phyloP scores from a whole-genome alignment of 2,888 invertebrate genomes.

The Yponomeuta evonymella region DNA sequence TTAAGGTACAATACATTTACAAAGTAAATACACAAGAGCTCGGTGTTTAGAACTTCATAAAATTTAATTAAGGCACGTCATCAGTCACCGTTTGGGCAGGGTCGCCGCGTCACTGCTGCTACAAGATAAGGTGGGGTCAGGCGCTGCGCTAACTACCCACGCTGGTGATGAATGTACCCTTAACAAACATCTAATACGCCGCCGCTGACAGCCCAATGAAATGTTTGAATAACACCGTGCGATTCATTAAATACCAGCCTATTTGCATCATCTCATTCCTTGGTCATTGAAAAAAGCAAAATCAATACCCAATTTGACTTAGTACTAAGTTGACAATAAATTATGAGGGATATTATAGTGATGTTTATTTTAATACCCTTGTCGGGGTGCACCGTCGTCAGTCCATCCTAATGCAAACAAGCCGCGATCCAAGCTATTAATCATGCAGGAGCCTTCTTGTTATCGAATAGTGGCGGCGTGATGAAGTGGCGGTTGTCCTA shows the following conservation, averaged over 20 bases:
- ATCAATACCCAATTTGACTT: background rate
- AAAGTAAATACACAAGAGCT: background rate
- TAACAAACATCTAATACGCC: slow-evolving; percentile 69
- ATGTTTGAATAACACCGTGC: slow-evolving; percentile 58
- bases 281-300: background rate
- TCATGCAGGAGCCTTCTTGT: slow-evolving; percentile 59
- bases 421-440: slow-evolving; percentile 60
- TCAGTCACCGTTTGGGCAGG: slow-evolving; percentile 63
- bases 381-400: slow-evolving; percentile 29
- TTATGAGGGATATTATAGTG: slow-evolving; percentile 7
- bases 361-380: slow-evolving; percentile 41
- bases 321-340: slow-evolving; percentile 6
- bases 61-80: slow-evolving; percentile 73
- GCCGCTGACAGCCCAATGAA: slow-evolving; percentile 50
- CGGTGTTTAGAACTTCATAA: slow-evolving; percentile 34
- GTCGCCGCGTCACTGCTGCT: slow-evolving; percentile 57
- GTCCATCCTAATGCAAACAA: slow-evolving; percentile 59
- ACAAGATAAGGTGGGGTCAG: slow-evolving; percentile 71
- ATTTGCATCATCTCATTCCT: background rate
- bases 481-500: slow-evolving; percentile 62
- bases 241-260: slow-evolving; percentile 24
- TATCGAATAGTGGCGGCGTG: slow-evolving; percentile 60
- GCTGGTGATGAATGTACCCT: slow-evolving; percentile 65
- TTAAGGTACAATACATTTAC: background rate
- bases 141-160: slow-evolving; percentile 57